phyloP scores from a whole-genome alignment of 2,888 invertebrate species.

The Zygothrica quintamaculata region DNA sequence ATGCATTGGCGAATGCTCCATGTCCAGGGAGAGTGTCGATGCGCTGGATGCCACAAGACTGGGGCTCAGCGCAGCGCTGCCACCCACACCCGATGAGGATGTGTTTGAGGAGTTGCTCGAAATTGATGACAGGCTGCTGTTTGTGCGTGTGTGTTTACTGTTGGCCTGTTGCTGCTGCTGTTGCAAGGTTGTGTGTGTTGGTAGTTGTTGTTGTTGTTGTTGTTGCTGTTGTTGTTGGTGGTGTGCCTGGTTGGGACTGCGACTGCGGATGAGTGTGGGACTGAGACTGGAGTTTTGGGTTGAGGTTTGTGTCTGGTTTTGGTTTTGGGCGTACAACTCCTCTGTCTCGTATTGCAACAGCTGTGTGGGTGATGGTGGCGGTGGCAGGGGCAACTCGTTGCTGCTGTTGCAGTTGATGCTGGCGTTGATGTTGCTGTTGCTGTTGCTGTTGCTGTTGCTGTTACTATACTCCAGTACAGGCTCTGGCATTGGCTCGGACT shows the following conservation, averaged over 20 bases:
- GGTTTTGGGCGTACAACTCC: slow-evolving; percentile 40
- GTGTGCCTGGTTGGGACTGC: slow-evolving; percentile 27
- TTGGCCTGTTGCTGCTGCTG: slow-evolving; percentile 47
- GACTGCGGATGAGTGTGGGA: slow-evolving; percentile 33
- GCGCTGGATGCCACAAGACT: slow-evolving; percentile 60
- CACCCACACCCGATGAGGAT: slow-evolving; percentile 77
- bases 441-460: slow-evolving; percentile 47
- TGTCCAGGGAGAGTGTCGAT: slow-evolving; percentile 77
- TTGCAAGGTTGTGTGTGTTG: no score
- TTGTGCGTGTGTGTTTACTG: slow-evolving; percentile 82
- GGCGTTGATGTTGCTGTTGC: no score
- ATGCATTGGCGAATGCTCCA: slow-evolving; percentile 76
- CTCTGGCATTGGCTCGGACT: slow-evolving; percentile 58
- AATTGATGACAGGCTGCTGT: slow-evolving; percentile 83
- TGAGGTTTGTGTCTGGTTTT: slow-evolving; percentile 21
- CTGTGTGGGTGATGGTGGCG: slow-evolving; percentile 83
- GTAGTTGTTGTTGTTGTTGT: no score
- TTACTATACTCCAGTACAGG: slow-evolving; percentile 45
- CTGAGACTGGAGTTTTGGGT: slow-evolving; percentile 1
- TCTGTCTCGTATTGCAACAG: slow-evolving; percentile 80
- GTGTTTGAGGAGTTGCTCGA: slow-evolving; percentile 77
- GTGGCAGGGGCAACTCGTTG: slow-evolving; percentile 81
- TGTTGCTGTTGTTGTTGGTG: slow-evolving; percentile 53
- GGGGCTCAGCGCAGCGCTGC: slow-evolving; percentile 58
- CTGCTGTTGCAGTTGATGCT: slow-evolving; percentile 40